A percentile compares a stretch with the other conserved stretches of the same genome.
Evolutionary conservation across 2,113 vertebrate species (phyloP).

Genomic region (Diphyllodes magnificus): DNA sequence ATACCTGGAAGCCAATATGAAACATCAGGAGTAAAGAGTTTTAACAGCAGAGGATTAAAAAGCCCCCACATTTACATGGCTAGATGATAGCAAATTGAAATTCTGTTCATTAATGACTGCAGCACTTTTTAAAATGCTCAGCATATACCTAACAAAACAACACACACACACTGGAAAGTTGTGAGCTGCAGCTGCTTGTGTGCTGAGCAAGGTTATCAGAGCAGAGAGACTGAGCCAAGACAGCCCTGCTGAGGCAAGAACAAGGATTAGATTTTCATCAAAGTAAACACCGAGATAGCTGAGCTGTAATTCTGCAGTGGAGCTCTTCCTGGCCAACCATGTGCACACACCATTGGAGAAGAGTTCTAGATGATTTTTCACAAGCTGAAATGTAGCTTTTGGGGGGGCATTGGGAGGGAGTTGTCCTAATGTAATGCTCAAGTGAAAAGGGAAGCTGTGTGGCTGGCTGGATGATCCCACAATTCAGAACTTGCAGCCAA

Average conservation of each 20-base stretch:
- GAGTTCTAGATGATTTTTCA: background rate
- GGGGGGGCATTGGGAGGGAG: rapidly evolving
- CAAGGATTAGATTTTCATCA: background rate
- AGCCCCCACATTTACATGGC: background rate
- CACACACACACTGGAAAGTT: background rate
- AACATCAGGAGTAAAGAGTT: background rate
- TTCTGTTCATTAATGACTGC: conserved; percentile 46
- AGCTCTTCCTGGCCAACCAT: background rate
- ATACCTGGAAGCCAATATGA: background rate
- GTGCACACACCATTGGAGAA: background rate
- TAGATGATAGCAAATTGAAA: conserved; percentile 14
- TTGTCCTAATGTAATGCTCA: background rate
- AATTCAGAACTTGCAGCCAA: background rate
- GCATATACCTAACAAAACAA: background rate
- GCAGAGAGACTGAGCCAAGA: background rate
- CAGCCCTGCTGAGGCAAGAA: background rate
- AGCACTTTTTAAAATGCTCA: conserved; percentile 32
- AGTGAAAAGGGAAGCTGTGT: background rate
- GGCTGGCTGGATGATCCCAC: background rate
- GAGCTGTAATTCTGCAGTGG: background rate
- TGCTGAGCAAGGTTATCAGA: background rate
- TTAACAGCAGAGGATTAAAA: background rate
- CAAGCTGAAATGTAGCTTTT: background rate
- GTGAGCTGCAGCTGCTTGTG: background rate
- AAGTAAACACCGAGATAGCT: background rate